Percentiles rank a stretch among this genome's conserved stretches.
Conservation (phyloP, 2,113 vertebrate species). For the Rhinoptilus africanus region DNA sequence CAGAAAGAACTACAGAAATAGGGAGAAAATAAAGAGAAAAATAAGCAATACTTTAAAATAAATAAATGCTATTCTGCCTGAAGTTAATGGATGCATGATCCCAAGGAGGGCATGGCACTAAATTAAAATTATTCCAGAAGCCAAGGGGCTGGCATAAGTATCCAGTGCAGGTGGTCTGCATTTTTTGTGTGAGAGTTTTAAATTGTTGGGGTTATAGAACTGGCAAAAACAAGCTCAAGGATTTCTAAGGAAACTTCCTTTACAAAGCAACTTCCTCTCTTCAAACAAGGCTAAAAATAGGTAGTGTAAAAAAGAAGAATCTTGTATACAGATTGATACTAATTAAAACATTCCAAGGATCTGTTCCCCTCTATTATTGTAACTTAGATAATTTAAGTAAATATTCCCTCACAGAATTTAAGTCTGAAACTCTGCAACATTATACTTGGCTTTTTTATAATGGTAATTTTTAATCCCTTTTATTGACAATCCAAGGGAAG, state of each 20-base stretch:
- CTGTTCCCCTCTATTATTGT: not conserved
- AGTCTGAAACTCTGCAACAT: not conserved
- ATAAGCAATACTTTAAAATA: not conserved
- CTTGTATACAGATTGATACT: not conserved
- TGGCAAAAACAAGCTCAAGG: not conserved
- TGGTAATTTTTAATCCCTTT: not conserved
- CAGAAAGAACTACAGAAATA: not conserved
- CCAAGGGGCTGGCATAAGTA: not conserved
- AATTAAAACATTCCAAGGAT: constrained; percentile 13
- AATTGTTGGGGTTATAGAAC: not conserved
- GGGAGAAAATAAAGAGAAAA: not conserved
- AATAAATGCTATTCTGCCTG: not conserved
- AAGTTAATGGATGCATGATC: not conserved
- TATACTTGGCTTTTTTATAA: not conserved
- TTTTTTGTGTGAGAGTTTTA: not conserved
- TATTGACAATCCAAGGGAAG: not conserved
- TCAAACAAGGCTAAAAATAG: constrained; percentile 34
- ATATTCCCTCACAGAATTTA: not conserved
- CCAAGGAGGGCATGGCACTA: not conserved
- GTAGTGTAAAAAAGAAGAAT: not conserved
- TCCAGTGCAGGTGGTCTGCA: not conserved
- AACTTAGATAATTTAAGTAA: not conserved
- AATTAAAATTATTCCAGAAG: not conserved
- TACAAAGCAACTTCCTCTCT: constrained; percentile 16
- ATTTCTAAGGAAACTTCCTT: not conserved